Evolutionary conservation across 2,888 invertebrate genomes (phyloP).

Genomic region (Siphlonurus alternatus): DNA sequence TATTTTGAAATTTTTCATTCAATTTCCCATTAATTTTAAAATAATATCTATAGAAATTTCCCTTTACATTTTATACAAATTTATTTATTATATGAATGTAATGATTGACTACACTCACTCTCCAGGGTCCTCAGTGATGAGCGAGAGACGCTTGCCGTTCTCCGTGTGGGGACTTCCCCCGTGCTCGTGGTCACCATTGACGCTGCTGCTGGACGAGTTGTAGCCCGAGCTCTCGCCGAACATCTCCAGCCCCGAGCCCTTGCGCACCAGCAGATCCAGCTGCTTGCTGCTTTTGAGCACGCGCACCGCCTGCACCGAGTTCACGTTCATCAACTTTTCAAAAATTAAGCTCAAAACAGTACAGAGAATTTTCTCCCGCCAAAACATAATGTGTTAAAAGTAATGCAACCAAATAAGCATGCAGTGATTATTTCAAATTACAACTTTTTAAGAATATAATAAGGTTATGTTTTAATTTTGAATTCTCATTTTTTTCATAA

Average conservation of each 20-base stretch:
- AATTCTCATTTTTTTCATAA: no score
- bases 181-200: slow-evolving; percentile 45
- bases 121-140: slow-evolving; percentile 53
- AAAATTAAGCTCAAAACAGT: background rate
- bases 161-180: slow-evolving; percentile 8
- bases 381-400: slow-evolving; percentile 3
- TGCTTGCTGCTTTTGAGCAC: slow-evolving; percentile 63
- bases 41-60: no score
- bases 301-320: slow-evolving; percentile 55
- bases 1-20: no score
- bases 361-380: slow-evolving; percentile 6
- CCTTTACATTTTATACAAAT: no score
- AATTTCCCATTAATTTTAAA: no score
- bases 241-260: slow-evolving; percentile 60
- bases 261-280: slow-evolving; percentile 56
- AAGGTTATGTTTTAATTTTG: no score
- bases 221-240: slow-evolving; percentile 71
- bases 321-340: slow-evolving; percentile 16
- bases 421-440: no score
- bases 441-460: no score
- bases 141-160: slow-evolving; percentile 36
- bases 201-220: slow-evolving; percentile 68
- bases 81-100: no score
- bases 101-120: no score
- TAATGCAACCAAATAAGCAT: no score